Percentiles rank a stretch among this genome's conserved stretches.
phyloP scores from a whole-genome alignment of 2,888 invertebrate genomes.

The Phoronis australis region DNA sequence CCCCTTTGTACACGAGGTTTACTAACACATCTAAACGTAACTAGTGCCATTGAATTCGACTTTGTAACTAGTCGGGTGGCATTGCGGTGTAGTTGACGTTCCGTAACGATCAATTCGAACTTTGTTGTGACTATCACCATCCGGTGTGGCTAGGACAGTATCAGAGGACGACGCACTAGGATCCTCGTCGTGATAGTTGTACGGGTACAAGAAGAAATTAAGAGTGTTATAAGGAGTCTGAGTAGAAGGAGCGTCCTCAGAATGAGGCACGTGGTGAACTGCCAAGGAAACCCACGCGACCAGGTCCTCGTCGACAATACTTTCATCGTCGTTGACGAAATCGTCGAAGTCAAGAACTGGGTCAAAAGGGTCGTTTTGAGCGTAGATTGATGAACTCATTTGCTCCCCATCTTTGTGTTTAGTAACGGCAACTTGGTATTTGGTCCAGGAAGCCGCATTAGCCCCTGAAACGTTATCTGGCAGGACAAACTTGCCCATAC shows the following conservation, averaged over 20 bases:
- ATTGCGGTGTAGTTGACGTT: too few species aligned
- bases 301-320: slow-evolving; percentile 36
- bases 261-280: slow-evolving; percentile 34
- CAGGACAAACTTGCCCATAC: slow-evolving; percentile 25
- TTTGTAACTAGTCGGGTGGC: too few species aligned
- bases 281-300: slow-evolving; percentile 44
- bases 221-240: slow-evolving; percentile 28
- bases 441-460: slow-evolving; percentile 32
- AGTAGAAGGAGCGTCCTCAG: slow-evolving; percentile 40
- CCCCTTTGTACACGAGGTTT: too few species aligned
- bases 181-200: slow-evolving; percentile 37
- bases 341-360: slow-evolving; percentile 34
- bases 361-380: slow-evolving; percentile 35
- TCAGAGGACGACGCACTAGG: neutral
- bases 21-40: too few species aligned
- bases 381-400: slow-evolving; percentile 35
- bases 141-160: neutral
- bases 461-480: slow-evolving; percentile 20
- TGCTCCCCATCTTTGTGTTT: slow-evolving; percentile 35
- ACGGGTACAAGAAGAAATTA: slow-evolving; percentile 30
- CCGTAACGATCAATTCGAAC: too few species aligned
- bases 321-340: slow-evolving; percentile 36
- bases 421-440: slow-evolving; percentile 32
- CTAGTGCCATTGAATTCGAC: too few species aligned
- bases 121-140: too few species aligned